Evolutionary conservation across 2,113 vertebrate species (phyloP).

Genomic region (Aegithalos caudatus): DNA sequence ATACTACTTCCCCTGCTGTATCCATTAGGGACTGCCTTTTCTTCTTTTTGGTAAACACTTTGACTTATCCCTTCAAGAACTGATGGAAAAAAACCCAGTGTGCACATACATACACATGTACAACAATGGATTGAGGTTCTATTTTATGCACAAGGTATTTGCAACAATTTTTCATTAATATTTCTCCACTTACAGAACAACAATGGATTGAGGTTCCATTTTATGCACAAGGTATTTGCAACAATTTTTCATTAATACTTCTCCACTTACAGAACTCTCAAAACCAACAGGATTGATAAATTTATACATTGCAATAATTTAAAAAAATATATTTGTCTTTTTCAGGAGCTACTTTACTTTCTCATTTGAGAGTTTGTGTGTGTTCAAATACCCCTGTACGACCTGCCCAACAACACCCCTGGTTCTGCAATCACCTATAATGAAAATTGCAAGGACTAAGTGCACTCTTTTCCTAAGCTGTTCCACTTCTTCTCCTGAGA

Average conservation of each 20-base stretch:
- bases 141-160: not conserved
- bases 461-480: not conserved
- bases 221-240: not conserved
- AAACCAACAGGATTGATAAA: not conserved
- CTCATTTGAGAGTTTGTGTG: not conserved
- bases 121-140: not conserved
- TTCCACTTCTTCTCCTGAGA: not conserved
- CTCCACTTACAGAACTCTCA: not conserved
- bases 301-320: not conserved
- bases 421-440: not conserved
- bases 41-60: not conserved
- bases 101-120: not conserved
- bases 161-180: not conserved
- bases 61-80: not conserved
- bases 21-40: not conserved
- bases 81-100: not conserved
- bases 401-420: not conserved
- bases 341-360: not conserved
- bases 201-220: too few species aligned
- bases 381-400: not conserved
- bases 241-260: not conserved
- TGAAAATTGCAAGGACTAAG: not conserved
- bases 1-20: not conserved
- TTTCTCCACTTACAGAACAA: not conserved
- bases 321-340: not conserved